Evolutionary conservation across 1,140 invertebrate species (phyloP).

Genomic region (Drosophila malerkotliana): DNA sequence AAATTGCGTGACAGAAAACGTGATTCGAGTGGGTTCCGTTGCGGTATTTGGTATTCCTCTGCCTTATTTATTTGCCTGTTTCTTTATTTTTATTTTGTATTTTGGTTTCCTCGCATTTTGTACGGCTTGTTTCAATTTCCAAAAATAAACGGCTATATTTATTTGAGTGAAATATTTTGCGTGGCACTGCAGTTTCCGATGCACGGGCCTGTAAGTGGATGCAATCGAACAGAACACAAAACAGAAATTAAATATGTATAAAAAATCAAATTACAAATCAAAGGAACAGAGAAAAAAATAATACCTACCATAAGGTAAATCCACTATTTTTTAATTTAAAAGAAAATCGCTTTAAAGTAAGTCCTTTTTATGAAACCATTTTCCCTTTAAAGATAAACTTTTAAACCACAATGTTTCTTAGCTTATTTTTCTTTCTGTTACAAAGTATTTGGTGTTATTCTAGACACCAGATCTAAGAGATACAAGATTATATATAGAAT

Average conservation of each 20-base stretch:
- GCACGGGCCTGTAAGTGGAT: slow-evolving; percentile 32
- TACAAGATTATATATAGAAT: neutral
- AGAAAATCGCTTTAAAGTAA: too few species aligned
- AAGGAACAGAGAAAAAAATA: slow-evolving; percentile 20
- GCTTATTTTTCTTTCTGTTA: too few species aligned
- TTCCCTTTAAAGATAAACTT: too few species aligned
- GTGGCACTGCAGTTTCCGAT: slow-evolving; percentile 40
- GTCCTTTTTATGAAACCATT: too few species aligned
- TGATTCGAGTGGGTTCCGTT: slow-evolving; percentile 49
- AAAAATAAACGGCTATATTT: slow-evolving; percentile 49
- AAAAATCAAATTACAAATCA: slow-evolving; percentile 22
- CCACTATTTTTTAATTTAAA: too few species aligned
- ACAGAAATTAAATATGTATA: neutral
- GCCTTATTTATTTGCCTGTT: slow-evolving; percentile 26
- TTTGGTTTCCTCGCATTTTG: slow-evolving; percentile 26
- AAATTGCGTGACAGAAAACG: slow-evolving; percentile 61
- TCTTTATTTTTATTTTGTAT: neutral
- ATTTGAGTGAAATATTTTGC: slow-evolving; percentile 50
- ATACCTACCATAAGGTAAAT: too few species aligned
- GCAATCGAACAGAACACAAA: slow-evolving; percentile 39
- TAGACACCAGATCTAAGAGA: too few species aligned
- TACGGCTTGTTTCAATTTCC: slow-evolving; percentile 41
- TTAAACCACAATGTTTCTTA: too few species aligned
- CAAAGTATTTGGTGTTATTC: too few species aligned
- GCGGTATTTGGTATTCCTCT: slow-evolving; percentile 22